A percentile compares a stretch with the other conserved stretches of the same genome.
Evolutionary conservation across 1,140 invertebrate genomes (phyloP).

Genomic region (Drosophila nasuta): DNA sequence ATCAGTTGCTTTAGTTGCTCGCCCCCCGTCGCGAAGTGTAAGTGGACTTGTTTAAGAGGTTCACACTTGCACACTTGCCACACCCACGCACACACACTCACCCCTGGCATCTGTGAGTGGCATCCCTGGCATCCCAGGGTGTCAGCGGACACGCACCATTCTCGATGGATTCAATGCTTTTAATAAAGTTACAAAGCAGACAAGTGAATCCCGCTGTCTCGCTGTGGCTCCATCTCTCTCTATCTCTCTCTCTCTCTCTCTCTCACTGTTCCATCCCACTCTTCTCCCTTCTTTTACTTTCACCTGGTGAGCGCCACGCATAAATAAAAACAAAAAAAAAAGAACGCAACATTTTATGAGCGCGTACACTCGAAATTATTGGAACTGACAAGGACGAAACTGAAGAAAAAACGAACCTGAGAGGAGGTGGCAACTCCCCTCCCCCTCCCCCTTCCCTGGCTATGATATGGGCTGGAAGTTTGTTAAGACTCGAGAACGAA

Average conservation of each 20-base stretch:
- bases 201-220: constrained; percentile 39
- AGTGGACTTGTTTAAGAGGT: not conserved
- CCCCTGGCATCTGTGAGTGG: constrained; percentile 1
- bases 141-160: constrained; percentile 22
- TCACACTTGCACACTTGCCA: too few species aligned
- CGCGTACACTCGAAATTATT: constrained; percentile 51
- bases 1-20: too few species aligned
- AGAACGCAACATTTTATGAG: constrained; percentile 49
- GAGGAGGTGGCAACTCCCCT: not conserved
- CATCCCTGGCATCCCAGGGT: not conserved
- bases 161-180: constrained; percentile 35
- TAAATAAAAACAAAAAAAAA: constrained; percentile 56
- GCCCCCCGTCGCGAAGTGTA: not conserved
- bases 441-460: not conserved
- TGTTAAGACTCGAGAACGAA: not conserved
- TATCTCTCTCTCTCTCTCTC: too few species aligned
- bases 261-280: too few species aligned
- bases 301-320: constrained; percentile 12
- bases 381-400: constrained; percentile 15
- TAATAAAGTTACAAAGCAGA: constrained; percentile 62
- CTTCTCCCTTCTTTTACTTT: not conserved
- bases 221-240: constrained; percentile 4
- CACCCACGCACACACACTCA: not conserved
- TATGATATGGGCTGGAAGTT: constrained; percentile 8
- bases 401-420: not conserved